These are phyloP conservation scores for Chouioia cunea DNA, from an alignment of 2,888 invertebrate species.

Conservation along the genomic window DNA sequence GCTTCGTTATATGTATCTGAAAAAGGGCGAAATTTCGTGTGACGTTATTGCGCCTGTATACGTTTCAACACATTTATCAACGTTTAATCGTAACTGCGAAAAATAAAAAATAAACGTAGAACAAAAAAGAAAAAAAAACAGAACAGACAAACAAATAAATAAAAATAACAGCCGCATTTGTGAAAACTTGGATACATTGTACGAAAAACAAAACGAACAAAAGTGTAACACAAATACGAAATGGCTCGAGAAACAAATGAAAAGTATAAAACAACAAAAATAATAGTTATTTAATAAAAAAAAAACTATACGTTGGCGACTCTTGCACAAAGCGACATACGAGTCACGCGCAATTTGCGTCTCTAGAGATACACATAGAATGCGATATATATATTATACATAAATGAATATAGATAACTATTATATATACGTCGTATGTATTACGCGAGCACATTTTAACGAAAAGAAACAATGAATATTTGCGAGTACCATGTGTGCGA, in stretches of 20 bases:
- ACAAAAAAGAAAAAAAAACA: neutral
- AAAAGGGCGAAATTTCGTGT: slow-evolving; percentile 14
- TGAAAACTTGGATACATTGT: slow-evolving; percentile 10
- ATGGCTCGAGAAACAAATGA: slow-evolving; percentile 4
- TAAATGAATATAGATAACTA: slow-evolving; percentile 41
- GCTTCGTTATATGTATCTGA: neutral
- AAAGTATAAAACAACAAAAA: slow-evolving; percentile 12
- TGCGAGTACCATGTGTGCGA: too few species aligned
- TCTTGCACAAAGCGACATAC: slow-evolving; percentile 47
- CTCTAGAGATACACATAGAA: slow-evolving; percentile 33
- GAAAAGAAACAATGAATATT: too few species aligned
- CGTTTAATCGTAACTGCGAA: neutral
- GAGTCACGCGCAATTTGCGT: slow-evolving; percentile 45
- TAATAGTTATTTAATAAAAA: neutral
- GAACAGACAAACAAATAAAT: too few species aligned
- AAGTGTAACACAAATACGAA: neutral
- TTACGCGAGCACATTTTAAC: slow-evolving; percentile 33
- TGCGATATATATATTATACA: slow-evolving; percentile 38
- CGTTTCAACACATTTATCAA: slow-evolving; percentile 13
- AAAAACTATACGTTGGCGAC: slow-evolving; percentile 23
- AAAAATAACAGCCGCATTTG: slow-evolving; percentile 1
- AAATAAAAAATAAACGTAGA: neutral
- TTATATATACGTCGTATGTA: slow-evolving; percentile 33
- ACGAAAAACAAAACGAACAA: slow-evolving; percentile 7
- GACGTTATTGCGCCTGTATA: slow-evolving; percentile 21